phyloP scores from a whole-genome alignment of 64 coral and sea anemone species.

The Dendrophyllia cribrosa region DNA sequence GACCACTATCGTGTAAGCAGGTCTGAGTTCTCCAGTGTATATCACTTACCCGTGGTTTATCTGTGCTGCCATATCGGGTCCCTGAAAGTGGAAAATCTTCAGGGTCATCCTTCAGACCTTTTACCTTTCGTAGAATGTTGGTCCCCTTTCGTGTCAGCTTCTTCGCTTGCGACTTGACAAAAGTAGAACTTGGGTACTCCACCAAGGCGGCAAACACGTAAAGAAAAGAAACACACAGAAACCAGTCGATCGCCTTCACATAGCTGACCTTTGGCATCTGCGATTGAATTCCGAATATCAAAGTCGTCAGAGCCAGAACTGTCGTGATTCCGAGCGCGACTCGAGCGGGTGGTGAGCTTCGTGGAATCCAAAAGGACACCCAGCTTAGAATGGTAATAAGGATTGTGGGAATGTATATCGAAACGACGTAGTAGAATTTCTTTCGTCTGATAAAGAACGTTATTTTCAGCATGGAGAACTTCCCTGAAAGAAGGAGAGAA shows the following conservation, averaged over 20 bases:
- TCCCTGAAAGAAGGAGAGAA: slow-evolving; percentile 52
- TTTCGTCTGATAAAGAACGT: slow-evolving; percentile 80
- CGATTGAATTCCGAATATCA: slow-evolving; percentile 92
- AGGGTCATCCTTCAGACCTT: slow-evolving; percentile 66
- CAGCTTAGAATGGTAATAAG: slow-evolving; percentile 89
- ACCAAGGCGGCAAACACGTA: slow-evolving; percentile 87
- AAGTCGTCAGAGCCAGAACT: slow-evolving; percentile 92
- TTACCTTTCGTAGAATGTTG: slow-evolving; percentile 80
- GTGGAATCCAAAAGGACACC: slow-evolving; percentile 97
- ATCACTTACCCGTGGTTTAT: slow-evolving; percentile 30
- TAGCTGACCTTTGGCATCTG: slow-evolving; percentile 95
- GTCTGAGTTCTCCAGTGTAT: background rate
- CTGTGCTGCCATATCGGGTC: slow-evolving; percentile 73
- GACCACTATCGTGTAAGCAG: too few relatives aligned
- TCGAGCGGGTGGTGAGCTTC: slow-evolving; percentile 91
- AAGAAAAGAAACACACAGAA: slow-evolving; percentile 85
- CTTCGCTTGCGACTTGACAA: slow-evolving; percentile 91
- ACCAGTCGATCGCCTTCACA: slow-evolving; percentile 94
- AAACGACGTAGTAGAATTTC: slow-evolving; percentile 94
- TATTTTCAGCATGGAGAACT: slow-evolving; percentile 68
- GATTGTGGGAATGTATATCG: slow-evolving; percentile 95
- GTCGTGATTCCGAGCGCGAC: slow-evolving; percentile 94
- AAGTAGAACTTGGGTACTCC: slow-evolving; percentile 94
- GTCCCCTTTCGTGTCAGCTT: slow-evolving; percentile 80
- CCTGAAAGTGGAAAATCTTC: slow-evolving; percentile 8